Evolutionary conservation across 2,888 invertebrate species (phyloP).

Genomic region (Busseola fusca): DNA sequence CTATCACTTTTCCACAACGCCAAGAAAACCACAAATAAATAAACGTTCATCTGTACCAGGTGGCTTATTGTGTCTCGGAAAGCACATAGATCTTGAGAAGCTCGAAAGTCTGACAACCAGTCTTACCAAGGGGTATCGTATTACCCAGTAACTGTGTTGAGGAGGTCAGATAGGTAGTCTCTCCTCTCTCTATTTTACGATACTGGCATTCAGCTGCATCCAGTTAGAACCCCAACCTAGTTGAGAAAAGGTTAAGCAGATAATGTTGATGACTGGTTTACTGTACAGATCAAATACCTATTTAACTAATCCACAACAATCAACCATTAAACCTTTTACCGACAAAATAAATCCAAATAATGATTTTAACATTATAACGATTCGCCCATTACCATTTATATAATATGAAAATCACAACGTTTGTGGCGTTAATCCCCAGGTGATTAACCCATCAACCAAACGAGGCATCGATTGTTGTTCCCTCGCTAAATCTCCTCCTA

Average conservation of each 20-base stretch:
- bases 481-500: constrained; percentile 50
- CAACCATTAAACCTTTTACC: not conserved
- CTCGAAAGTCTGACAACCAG: too few species aligned
- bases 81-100: too few species aligned
- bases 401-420: constrained; percentile 35
- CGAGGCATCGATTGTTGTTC: constrained; percentile 47
- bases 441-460: constrained; percentile 49
- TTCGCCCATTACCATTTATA: constrained; percentile 40
- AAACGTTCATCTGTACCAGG: not conserved
- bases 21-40: not conserved
- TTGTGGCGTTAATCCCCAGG: constrained; percentile 38
- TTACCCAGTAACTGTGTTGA: too few species aligned
- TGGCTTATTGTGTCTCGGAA: too few species aligned
- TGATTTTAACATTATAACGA: constrained; percentile 23
- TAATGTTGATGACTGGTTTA: not conserved
- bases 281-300: not conserved
- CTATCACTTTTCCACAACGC: not conserved
- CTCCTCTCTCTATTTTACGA: too few species aligned
- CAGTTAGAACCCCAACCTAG: too few species aligned
- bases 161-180: too few species aligned
- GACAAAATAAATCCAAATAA: constrained; percentile 25
- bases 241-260: too few species aligned
- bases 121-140: too few species aligned
- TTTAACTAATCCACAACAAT: constrained; percentile 9
- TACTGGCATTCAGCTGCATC: too few species aligned